A percentile compares a stretch with the other conserved stretches of the same genome.
phyloP scores from a whole-genome alignment of 2,113 vertebrate species.

The Poecile atricapillus region DNA sequence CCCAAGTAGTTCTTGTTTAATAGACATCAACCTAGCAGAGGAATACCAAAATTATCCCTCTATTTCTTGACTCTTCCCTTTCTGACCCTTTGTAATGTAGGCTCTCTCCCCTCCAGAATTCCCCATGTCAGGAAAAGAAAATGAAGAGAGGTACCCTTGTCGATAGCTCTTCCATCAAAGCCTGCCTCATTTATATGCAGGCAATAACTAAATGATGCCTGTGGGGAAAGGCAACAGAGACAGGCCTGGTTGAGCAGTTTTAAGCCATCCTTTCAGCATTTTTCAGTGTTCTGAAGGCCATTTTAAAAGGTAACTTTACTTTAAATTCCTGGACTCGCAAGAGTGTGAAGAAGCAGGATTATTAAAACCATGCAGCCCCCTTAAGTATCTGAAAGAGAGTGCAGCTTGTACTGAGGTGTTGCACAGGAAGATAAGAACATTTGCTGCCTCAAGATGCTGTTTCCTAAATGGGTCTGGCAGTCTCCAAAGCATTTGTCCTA shows the following conservation, averaged over 20 bases:
- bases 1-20: not conserved
- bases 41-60: not conserved
- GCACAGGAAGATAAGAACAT: not conserved
- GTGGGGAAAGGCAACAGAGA: constrained; percentile 43
- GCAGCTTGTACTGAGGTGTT: not conserved
- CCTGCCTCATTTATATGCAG: constrained; percentile 39
- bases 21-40: not conserved
- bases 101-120: not conserved
- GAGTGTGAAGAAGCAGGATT: not conserved
- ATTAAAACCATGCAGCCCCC: not conserved
- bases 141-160: constrained; percentile 6
- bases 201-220: constrained; percentile 37
- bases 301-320: not conserved
- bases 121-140: not conserved
- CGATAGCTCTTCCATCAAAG: constrained; percentile 29
- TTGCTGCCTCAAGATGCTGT: not conserved
- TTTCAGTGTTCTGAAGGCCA: not conserved
- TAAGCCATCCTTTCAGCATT: not conserved
- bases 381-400: not conserved
- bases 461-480: not conserved
- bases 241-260: not conserved
- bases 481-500: not conserved
- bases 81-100: not conserved
- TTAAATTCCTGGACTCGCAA: not conserved
- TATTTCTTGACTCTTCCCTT: not conserved